A percentile compares a stretch with the other conserved stretches of the same genome.
phyloP scores from a whole-genome alignment of 2,113 vertebrate species.

The Nycticebus coucang region DNA sequence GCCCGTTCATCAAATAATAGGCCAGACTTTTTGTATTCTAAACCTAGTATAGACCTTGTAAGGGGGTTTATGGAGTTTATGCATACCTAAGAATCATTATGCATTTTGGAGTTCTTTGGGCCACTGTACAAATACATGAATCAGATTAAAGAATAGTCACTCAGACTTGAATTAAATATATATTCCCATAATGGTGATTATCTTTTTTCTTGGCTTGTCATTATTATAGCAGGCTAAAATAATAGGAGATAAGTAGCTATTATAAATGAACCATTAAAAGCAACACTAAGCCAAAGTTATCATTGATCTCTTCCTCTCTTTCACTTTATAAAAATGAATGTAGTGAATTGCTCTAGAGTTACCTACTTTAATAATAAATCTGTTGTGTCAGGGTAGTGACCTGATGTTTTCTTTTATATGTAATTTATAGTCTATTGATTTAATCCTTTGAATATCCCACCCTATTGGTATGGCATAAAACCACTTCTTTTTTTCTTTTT shows the following conservation, averaged over 20 bases:
- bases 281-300: slow-evolving; percentile 73
- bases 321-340: slow-evolving; percentile 82
- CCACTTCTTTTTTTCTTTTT: slow-evolving; percentile 67
- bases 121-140: slow-evolving; percentile 71
- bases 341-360: slow-evolving; percentile 76
- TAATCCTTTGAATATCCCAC: slow-evolving; percentile 73
- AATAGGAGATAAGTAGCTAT: slow-evolving; percentile 82
- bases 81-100: slow-evolving; percentile 49
- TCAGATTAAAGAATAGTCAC: slow-evolving; percentile 74
- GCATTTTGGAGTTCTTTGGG: slow-evolving; percentile 66
- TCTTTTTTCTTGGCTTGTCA: slow-evolving; percentile 77
- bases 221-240: slow-evolving; percentile 82
- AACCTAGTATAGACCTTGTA: not conserved
- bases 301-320: slow-evolving; percentile 81
- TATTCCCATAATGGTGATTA: slow-evolving; percentile 79
- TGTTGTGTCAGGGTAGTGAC: slow-evolving; percentile 81
- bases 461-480: slow-evolving; percentile 69
- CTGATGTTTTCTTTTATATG: slow-evolving; percentile 78
- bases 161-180: slow-evolving; percentile 78
- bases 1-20: not conserved
- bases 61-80: not conserved
- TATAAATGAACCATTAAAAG: slow-evolving; percentile 83
- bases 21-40: not conserved
- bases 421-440: slow-evolving; percentile 85
- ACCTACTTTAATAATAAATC: slow-evolving; percentile 84